Evolutionary conservation across 2,113 vertebrate genomes (phyloP).

Genomic region (Larimichthys polyactis): DNA sequence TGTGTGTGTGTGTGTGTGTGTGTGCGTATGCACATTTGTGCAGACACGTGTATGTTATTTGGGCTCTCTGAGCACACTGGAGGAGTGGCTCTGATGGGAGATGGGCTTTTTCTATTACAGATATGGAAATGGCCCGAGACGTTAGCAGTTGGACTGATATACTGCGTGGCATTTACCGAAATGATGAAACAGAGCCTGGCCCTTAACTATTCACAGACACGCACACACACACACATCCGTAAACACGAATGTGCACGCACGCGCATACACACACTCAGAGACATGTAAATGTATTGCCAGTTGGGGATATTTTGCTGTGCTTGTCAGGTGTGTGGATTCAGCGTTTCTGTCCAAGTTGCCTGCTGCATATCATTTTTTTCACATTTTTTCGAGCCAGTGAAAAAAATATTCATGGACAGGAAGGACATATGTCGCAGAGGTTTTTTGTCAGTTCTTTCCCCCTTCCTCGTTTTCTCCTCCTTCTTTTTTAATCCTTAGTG

Average conservation of each 20-base stretch:
- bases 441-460: background rate
- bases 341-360: constrained; percentile 8
- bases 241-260: background rate
- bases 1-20: constrained; percentile 13
- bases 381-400: background rate
- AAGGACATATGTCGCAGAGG: constrained; percentile 13
- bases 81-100: constrained; percentile 56
- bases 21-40: constrained; percentile 25
- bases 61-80: constrained; percentile 33
- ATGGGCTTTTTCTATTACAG: constrained; percentile 71
- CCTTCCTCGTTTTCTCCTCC: constrained; percentile 6
- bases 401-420: constrained; percentile 3
- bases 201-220: constrained; percentile 55
- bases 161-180: constrained; percentile 74
- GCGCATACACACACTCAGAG: background rate
- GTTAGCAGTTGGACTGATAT: constrained; percentile 68
- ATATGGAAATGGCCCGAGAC: constrained; percentile 72
- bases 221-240: constrained; percentile 39
- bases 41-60: constrained; percentile 57
- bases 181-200: constrained; percentile 65
- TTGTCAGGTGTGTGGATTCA: constrained; percentile 26
- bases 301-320: constrained; percentile 7
- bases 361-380: background rate
- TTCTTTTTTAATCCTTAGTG: background rate
- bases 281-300: constrained; percentile 5